Evolutionary conservation across 2,797 vertebrate genomes (phyloP).

Genomic region (Otus scops): DNA sequence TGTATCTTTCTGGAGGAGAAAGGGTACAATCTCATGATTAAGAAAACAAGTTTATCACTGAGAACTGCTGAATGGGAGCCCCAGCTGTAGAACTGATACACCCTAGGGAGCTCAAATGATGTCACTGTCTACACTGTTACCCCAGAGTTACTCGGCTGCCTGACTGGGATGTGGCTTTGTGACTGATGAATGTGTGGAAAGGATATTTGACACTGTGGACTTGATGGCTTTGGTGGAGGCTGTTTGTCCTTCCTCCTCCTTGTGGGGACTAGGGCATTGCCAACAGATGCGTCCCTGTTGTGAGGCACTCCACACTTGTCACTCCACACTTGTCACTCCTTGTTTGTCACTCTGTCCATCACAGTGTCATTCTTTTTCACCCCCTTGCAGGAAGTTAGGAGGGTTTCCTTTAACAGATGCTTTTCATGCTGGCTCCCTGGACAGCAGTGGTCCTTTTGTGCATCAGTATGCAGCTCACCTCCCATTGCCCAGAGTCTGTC

Average conservation of each 20-base stretch:
- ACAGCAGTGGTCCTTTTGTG: background rate
- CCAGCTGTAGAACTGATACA: background rate
- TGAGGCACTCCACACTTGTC: background rate
- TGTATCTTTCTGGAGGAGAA: background rate
- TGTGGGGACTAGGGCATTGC: background rate
- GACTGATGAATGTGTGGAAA: background rate
- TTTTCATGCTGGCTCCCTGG: background rate
- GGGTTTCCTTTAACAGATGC: background rate
- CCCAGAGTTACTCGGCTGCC: background rate
- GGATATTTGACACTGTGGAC: background rate
- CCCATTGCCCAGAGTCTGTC: background rate
- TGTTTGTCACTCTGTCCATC: background rate
- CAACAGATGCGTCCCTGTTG: background rate
- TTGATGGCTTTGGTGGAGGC: background rate
- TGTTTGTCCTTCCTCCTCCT: background rate
- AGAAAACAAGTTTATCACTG: background rate
- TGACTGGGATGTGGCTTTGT: background rate
- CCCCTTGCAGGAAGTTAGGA: background rate
- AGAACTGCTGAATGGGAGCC: background rate
- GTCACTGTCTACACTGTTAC: background rate
- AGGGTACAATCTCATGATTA: background rate
- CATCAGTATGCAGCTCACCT: background rate
- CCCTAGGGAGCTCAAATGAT: background rate
- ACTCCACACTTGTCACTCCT: background rate
- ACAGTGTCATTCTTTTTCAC: background rate